These are phyloP conservation scores for Magallana angulata DNA, from an alignment of 1,140 invertebrate species.

Conservation along the genomic window DNA sequence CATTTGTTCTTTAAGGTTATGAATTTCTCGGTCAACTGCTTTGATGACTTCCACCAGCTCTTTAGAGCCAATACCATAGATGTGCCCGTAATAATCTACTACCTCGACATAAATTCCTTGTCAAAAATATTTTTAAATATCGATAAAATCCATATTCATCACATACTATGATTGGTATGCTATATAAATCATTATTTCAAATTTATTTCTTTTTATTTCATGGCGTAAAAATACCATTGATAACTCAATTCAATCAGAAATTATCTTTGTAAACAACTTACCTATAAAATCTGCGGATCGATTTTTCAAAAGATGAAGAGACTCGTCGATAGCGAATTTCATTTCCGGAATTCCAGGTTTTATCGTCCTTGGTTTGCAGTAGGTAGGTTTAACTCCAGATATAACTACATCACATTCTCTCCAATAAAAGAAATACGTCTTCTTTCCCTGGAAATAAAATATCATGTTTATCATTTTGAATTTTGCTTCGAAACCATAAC, in stretches of 20 bases:
- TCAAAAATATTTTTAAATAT: not conserved
- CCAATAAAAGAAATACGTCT: conserved; percentile 77
- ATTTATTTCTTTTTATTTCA: too few species aligned
- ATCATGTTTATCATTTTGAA: too few species aligned
- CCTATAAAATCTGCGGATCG: conserved; percentile 62
- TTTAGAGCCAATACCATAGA: conserved; percentile 64
- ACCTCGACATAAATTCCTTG: conserved; percentile 70
- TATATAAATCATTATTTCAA: too few species aligned
- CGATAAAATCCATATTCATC: too few species aligned
- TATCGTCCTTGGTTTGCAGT: conserved; percentile 68
- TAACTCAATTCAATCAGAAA: too few species aligned
- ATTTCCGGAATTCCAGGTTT: conserved; percentile 52
- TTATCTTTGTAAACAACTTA: conserved; percentile 6
- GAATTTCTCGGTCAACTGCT: conserved; percentile 70
- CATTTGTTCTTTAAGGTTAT: conserved; percentile 66
- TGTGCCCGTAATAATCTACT: conserved; percentile 71
- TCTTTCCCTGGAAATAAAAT: conserved; percentile 67
- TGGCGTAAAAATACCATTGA: too few species aligned
- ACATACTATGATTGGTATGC: too few species aligned
- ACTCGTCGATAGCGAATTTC: conserved; percentile 48
- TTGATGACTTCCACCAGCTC: conserved; percentile 58
- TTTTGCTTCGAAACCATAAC: too few species aligned
- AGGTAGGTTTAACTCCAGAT: conserved; percentile 72
- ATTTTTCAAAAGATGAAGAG: conserved; percentile 52
- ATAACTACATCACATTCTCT: conserved; percentile 80